Conservation (phyloP, 1,140 invertebrate species). For the Drosophila simulans region DNA sequence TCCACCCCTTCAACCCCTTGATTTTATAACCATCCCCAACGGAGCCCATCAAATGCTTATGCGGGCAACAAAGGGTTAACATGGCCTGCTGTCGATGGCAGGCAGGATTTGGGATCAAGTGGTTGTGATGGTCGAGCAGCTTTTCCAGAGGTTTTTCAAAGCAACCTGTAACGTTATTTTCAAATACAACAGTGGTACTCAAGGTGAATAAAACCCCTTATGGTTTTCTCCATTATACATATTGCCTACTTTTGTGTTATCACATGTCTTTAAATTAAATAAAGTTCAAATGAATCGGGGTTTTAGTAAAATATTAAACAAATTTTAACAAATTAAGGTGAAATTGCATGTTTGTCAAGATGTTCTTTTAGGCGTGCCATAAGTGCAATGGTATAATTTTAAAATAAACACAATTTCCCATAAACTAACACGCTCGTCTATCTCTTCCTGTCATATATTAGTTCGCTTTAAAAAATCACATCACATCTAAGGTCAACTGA, state of each 20-base stretch:
- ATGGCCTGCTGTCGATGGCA: conserved; percentile 7
- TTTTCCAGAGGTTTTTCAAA: conserved; percentile 3
- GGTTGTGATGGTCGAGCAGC: neutral
- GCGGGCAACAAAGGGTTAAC: conserved; percentile 44
- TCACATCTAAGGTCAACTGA: conserved; percentile 26
- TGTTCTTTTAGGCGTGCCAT: too few relatives aligned
- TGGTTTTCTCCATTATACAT: too few relatives aligned
- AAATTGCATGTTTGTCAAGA: too few relatives aligned
- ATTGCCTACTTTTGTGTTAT: too few relatives aligned
- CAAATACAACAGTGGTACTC: neutral
- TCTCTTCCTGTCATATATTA: neutral
- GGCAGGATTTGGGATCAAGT: conserved; percentile 1
- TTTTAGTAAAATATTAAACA: too few relatives aligned
- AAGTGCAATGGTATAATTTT: too few relatives aligned
- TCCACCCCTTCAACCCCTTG: neutral
- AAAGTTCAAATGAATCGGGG: too few relatives aligned
- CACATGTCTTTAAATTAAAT: too few relatives aligned
- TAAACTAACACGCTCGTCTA: neutral
- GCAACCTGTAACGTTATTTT: neutral
- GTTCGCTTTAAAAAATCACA: neutral
- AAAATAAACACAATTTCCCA: neutral
- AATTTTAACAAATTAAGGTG: too few relatives aligned
- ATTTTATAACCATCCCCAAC: conserved; percentile 42
- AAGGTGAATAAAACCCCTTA: neutral
- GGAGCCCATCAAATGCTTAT: conserved; percentile 62